phyloP scores from a whole-genome alignment of 2,113 vertebrate genomes.

The Laticauda colubrina region DNA sequence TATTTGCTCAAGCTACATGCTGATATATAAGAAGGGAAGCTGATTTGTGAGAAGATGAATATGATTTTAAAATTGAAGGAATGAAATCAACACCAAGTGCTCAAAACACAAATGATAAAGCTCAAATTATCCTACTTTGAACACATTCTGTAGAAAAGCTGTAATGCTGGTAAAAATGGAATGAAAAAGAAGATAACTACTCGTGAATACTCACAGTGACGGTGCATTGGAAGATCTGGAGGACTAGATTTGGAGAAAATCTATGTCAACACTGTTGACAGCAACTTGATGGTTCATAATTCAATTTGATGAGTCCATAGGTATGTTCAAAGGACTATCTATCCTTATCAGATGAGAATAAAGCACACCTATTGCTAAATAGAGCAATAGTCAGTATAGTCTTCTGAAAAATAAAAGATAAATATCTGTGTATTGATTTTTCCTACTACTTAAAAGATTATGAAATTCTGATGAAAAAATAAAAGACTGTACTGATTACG shows the following conservation, averaged over 20 bases:
- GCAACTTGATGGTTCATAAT: neutral
- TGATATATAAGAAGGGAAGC: neutral
- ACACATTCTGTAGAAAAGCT: neutral
- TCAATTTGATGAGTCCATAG: neutral
- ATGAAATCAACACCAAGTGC: neutral
- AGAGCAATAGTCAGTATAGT: neutral
- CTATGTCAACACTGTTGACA: neutral
- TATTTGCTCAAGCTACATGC: neutral
- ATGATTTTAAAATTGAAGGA: neutral
- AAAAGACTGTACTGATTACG: neutral
- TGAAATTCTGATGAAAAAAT: neutral
- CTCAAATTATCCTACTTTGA: neutral
- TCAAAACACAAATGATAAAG: neutral
- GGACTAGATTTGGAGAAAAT: neutral
- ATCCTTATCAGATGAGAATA: neutral
- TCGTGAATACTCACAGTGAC: neutral
- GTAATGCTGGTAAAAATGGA: neutral
- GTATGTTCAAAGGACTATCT: neutral
- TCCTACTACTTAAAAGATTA: neutral
- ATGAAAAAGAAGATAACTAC: neutral
- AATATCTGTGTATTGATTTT: conserved; percentile 3
- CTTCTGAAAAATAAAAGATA: neutral
- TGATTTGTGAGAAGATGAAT: neutral
- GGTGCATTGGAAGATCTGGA: neutral
- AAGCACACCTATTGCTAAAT: neutral